Evolutionary conservation across 2,797 vertebrate species (phyloP), one percentile per base, ranked within the genome.

Genomic region (Bucorvus abyssinicus): DNA sequence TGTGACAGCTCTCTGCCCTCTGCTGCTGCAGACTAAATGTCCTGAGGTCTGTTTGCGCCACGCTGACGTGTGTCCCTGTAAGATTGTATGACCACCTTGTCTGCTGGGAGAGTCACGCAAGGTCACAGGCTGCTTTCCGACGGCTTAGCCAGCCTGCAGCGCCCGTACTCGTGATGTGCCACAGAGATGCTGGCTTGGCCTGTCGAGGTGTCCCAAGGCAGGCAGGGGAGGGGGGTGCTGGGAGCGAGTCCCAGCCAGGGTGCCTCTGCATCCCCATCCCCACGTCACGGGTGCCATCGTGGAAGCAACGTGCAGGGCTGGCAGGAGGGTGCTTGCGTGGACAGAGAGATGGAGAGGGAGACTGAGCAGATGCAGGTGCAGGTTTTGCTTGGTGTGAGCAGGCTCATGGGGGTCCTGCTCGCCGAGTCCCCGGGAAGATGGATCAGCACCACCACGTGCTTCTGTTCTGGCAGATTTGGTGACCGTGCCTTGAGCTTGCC

Each of bases 201-300:
- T 6, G 3, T 14, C 0, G 0, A 4, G 16, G 32, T 29, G 23
- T 76, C 22, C 63, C 14, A 7, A 3, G 24, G 40, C 0, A 0
- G n/a, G 13, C 4, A 3, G 61, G 63, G 15, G 15, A 3, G 0
- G 0, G 0, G 24, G 36, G 7, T 65, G 65, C 36, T 32, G 74
- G 50, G 29, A 14, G 26, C 1, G 2, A 53, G 45, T 38, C 64
- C 60, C 38, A 65, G 49, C 17, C 26, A 18, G 30, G 59, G n/a
- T 79, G 22, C 10, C 16, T 29, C 26, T 27, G n/a, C 17, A 1
- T 44, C 53, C 34, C 36, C 16, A 17, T 26, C 49, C 42, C 22
- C 12, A 7, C 4, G 2, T 27, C 27, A 17, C 0, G 0, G 24
- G 17, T 53, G 67, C 6, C 13, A 0, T 2, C 0, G 1, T 3